These are phyloP conservation scores for Platycheirus albimanus DNA, from an alignment of 2,888 invertebrate species.

Conservation along the genomic window DNA sequence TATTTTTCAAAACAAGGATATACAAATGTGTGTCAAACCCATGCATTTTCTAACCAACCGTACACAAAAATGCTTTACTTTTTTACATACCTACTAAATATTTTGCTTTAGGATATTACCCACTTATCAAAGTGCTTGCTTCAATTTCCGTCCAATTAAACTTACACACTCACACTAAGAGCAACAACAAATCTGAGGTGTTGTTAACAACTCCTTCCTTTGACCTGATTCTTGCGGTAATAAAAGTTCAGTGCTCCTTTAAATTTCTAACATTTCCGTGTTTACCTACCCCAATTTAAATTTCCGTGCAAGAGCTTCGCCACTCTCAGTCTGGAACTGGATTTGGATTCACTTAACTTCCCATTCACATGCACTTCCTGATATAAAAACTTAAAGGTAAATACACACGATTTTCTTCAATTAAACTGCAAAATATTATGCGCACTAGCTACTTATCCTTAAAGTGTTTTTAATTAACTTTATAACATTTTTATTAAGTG, in stretches of 20 bases:
- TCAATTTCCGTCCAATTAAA: too few species aligned
- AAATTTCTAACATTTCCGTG: conserved; percentile 54
- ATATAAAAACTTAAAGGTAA: neutral
- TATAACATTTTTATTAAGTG: neutral
- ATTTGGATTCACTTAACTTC: conserved; percentile 36
- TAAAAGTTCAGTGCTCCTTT: conserved; percentile 59
- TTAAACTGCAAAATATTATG: neutral
- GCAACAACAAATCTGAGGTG: neutral
- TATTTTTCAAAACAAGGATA: too few species aligned
- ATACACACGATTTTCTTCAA: conserved; percentile 6
- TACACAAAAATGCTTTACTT: too few species aligned
- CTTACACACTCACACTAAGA: neutral
- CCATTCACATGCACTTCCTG: conserved; percentile 41
- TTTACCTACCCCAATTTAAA: conserved; percentile 71
- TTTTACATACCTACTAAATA: too few species aligned
- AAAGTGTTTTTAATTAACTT: neutral
- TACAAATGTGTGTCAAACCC: too few species aligned
- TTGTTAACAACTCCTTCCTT: conserved; percentile 28
- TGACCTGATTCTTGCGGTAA: conserved; percentile 39
- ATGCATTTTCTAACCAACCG: too few species aligned
- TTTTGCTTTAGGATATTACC: too few species aligned
- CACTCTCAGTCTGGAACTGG: conserved; percentile 16
- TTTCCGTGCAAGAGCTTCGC: conserved; percentile 29
- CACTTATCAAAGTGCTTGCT: too few species aligned
- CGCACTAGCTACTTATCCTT: neutral